phyloP scores from a whole-genome alignment of 2,113 vertebrate genomes.

The Myrmecophaga tridactyla region DNA sequence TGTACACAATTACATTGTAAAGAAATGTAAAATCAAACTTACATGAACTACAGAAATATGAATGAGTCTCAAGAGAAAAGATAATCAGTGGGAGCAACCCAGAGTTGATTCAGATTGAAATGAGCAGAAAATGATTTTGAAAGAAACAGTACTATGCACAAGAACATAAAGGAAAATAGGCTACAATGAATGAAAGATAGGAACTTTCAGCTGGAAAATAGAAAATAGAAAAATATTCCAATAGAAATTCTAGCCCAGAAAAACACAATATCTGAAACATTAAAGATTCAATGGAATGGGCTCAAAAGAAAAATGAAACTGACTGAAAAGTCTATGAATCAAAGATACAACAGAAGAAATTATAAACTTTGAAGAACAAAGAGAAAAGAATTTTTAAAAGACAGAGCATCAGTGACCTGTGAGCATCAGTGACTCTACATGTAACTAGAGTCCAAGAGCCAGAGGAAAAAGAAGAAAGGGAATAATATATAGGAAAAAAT shows the following conservation, averaged over 20 bases:
- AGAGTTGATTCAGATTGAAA: background rate
- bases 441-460: background rate
- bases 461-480: background rate
- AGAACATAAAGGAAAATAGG: background rate
- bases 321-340: background rate
- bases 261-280: background rate
- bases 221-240: constrained; percentile 3
- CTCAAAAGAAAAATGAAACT: background rate
- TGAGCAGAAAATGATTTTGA: background rate
- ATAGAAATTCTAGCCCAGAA: background rate
- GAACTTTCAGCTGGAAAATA: background rate
- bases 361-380: background rate
- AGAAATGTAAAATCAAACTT: background rate
- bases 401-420: background rate
- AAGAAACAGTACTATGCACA: background rate
- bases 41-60: background rate
- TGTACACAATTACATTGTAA: no score
- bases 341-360: background rate
- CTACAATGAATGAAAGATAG: background rate
- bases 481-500: background rate
- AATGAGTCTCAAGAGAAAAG: background rate
- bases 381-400: background rate
- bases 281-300: background rate
- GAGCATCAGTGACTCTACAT: no score
- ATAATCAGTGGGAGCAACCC: background rate